Conservation (phyloP, 1,140 invertebrate species). For the Hyles vespertilio region DNA sequence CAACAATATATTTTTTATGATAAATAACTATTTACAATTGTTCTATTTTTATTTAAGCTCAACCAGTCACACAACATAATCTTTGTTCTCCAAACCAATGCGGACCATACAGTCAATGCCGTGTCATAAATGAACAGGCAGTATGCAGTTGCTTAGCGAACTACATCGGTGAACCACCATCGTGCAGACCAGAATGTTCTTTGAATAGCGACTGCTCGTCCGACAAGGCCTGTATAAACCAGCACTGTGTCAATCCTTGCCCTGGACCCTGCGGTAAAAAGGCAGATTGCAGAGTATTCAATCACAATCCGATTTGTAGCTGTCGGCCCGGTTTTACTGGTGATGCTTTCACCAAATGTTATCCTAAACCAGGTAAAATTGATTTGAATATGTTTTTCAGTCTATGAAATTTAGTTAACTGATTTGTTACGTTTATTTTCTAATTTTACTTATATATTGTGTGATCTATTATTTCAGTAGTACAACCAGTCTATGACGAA, state of each 20-base stretch:
- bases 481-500: conserved; percentile 53
- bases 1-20: no score
- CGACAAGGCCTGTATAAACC: conserved; percentile 79
- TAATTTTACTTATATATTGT: no score
- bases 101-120: conserved; percentile 81
- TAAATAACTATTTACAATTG: conserved; percentile 8
- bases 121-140: conserved; percentile 71
- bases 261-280: conserved; percentile 79
- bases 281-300: conserved; percentile 79
- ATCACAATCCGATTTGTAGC: conserved; percentile 80
- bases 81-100: conserved; percentile 81
- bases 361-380: conserved; percentile 77
- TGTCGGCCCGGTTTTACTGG: conserved; percentile 73
- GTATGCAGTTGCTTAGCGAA: conserved; percentile 79
- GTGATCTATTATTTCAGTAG: conserved; percentile 28
- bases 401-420: no score
- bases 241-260: conserved; percentile 83
- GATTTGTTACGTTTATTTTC: no score
- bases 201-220: conserved; percentile 79
- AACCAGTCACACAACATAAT: conserved; percentile 62
- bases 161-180: conserved; percentile 79
- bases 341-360: conserved; percentile 77
- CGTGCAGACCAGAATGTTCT: conserved; percentile 80
- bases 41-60: conserved; percentile 54
- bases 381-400: no score